Evolutionary conservation across 2,797 vertebrate genomes (phyloP).

Genomic region (Mycteria americana): DNA sequence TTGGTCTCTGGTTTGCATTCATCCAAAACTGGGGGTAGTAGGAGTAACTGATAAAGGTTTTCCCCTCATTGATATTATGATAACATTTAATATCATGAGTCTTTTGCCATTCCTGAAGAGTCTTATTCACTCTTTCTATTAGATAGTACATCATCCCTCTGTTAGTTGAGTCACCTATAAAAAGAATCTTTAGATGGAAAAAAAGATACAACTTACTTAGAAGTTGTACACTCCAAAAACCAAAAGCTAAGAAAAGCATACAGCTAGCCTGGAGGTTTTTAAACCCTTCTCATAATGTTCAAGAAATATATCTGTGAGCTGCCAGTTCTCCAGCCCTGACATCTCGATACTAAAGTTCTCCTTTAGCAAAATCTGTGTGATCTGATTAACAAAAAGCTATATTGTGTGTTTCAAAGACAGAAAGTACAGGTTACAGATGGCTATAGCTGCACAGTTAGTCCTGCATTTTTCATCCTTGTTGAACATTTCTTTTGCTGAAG

Average conservation of each 20-base stretch:
- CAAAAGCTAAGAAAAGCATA: background rate
- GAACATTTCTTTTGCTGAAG: background rate
- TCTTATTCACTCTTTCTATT: conserved; percentile 90
- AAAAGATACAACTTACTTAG: background rate
- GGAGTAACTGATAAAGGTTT: conserved; percentile 86
- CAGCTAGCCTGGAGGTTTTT: background rate
- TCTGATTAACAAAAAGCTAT: background rate
- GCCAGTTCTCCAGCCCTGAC: background rate
- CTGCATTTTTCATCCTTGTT: background rate
- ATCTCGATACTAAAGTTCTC: background rate
- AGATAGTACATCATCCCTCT: conserved; percentile 98
- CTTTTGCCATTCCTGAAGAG: conserved; percentile 90
- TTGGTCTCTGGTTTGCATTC: conserved; percentile 78
- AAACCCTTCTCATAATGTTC: background rate
- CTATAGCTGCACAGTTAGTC: background rate
- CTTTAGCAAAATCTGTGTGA: background rate
- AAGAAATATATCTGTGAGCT: background rate
- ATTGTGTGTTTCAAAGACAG: background rate
- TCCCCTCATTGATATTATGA: conserved; percentile 83
- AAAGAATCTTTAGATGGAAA: conserved; percentile 83
- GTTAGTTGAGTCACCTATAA: conserved; percentile 96
- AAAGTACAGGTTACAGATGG: background rate
- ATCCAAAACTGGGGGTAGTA: conserved; percentile 98
- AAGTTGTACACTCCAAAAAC: background rate
- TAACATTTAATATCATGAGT: conserved; percentile 86